Evolutionary conservation across 2,113 vertebrate species (phyloP).

Genomic region (Myxocyprinus asiaticus): DNA sequence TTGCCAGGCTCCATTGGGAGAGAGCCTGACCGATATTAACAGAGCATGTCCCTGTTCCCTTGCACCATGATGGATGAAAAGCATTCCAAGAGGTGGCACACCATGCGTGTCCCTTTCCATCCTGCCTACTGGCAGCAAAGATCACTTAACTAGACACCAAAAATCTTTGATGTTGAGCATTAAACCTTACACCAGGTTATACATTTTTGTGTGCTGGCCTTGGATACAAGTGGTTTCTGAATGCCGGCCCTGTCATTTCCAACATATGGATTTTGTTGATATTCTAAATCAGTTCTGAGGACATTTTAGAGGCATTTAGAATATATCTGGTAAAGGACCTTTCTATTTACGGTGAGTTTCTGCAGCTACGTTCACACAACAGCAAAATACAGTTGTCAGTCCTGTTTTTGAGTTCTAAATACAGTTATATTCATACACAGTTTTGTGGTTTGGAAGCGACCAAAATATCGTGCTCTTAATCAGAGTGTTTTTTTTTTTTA

Average conservation of each 20-base stretch:
- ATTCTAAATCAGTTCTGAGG: too few relatives aligned
- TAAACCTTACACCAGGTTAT: not conserved
- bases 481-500: too few relatives aligned
- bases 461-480: too few relatives aligned
- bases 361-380: too few relatives aligned
- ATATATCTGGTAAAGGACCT: too few relatives aligned
- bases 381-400: too few relatives aligned
- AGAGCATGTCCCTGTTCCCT: slow-evolving; percentile 22
- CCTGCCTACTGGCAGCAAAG: slow-evolving; percentile 63
- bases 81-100: slow-evolving; percentile 27
- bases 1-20: slow-evolving; percentile 23
- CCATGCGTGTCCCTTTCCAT: slow-evolving; percentile 55
- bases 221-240: not conserved
- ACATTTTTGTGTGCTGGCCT: not conserved
- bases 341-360: too few relatives aligned
- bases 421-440: too few relatives aligned
- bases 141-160: too few relatives aligned
- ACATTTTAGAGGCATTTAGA: too few relatives aligned
- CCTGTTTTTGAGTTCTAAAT: too few relatives aligned
- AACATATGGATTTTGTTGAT: not conserved
- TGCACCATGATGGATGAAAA: slow-evolving; percentile 36
- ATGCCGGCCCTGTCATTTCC: not conserved
- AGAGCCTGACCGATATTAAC: slow-evolving; percentile 40
- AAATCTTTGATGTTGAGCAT: slow-evolving; percentile 27
- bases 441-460: too few relatives aligned